A percentile compares a stretch with the other conserved stretches of the same genome.
Evolutionary conservation across 2,888 invertebrate genomes (phyloP).

Genomic region (Matsumyia berberina): DNA sequence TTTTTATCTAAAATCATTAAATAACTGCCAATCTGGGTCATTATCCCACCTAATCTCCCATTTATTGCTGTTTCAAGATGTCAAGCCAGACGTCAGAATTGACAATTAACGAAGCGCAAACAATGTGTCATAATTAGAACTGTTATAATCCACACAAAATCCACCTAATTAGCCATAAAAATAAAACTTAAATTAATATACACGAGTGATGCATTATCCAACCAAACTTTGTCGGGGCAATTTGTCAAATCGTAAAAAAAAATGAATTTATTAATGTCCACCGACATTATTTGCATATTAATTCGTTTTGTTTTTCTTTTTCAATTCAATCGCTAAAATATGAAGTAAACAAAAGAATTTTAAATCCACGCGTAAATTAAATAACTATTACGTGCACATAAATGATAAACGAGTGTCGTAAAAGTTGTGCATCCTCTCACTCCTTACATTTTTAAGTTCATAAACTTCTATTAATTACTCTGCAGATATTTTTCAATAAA

Average conservation of each 20-base stretch:
- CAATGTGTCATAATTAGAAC: constrained; percentile 8
- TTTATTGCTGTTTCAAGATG: too few relatives aligned
- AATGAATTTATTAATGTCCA: not conserved
- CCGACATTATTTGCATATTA: constrained; percentile 4
- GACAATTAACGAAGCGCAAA: constrained; percentile 4
- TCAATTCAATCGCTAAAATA: constrained; percentile 22
- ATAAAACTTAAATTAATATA: not conserved
- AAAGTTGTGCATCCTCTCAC: constrained; percentile 4
- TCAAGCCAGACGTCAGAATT: not conserved
- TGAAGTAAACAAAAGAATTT: constrained; percentile 22
- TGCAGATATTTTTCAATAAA: constrained; percentile 57
- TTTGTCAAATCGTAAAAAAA: constrained; percentile 1
- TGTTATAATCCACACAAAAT: constrained; percentile 4
- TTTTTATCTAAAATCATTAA: too few relatives aligned
- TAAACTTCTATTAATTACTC: constrained; percentile 58
- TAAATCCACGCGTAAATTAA: constrained; percentile 28
- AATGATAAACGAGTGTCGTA: constrained; percentile 46
- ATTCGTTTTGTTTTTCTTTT: constrained; percentile 1
- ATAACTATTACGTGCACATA: constrained; percentile 28
- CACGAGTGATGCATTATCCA: constrained; percentile 1
- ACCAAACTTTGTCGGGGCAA: not conserved
- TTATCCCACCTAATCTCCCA: too few relatives aligned
- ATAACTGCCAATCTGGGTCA: too few relatives aligned
- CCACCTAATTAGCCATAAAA: constrained; percentile 4
- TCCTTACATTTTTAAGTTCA: constrained; percentile 28